Evolutionary conservation across 2,888 invertebrate genomes (phyloP), one percentile per base, ranked within the genome.

Genomic region (Conchocele bisecta): DNA sequence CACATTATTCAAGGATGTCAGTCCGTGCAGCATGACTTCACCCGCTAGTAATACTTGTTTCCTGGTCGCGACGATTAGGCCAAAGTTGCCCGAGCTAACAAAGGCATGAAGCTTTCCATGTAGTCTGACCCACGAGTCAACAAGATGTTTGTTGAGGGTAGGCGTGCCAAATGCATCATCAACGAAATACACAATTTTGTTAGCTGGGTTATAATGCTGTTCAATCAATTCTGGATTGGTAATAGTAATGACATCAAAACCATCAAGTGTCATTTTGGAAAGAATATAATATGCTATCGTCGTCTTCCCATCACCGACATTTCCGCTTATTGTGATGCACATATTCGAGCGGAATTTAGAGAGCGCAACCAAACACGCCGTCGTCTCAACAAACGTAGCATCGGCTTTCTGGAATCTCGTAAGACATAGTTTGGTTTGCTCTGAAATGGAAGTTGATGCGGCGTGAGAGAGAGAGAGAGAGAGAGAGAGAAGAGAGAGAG

Each of bases 161-260:
- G 75, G 75, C 1, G 58, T 67, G 22, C 75, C 75, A 56, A 75
- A 75, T 22, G 75, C 75, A 31, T 75, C 75, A 44, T 75, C 75
- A 31, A 75, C 51, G 53, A 75, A 64, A 56, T 58, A 75, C 15
- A 67, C 50, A 13, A 60, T 58, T 39, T 60, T 48, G 9, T 57
- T 56, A 2, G 41, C 24, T 3, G 63, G 58, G 33, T 67, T 56
- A 33, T 67, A 67, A 7, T 24, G 17, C 11, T 63, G 48, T 56
- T 75, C 75, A 28, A 75, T 57, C 17, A 67, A 22, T 17, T 44
- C 57, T 7, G 71, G 67, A 26, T 67, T 66, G 6, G 67, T 37
- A 13, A 75, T 46, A 11, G 56, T 59, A 1, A 67, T 22, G 3
- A 64, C 44, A 3, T 17, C 57, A 15, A 46, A 42, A 0, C 75